Percentiles rank a stretch among this genome's conserved stretches.
phyloP scores from a whole-genome alignment of 2,113 vertebrate species.

The Salvator merianae region DNA sequence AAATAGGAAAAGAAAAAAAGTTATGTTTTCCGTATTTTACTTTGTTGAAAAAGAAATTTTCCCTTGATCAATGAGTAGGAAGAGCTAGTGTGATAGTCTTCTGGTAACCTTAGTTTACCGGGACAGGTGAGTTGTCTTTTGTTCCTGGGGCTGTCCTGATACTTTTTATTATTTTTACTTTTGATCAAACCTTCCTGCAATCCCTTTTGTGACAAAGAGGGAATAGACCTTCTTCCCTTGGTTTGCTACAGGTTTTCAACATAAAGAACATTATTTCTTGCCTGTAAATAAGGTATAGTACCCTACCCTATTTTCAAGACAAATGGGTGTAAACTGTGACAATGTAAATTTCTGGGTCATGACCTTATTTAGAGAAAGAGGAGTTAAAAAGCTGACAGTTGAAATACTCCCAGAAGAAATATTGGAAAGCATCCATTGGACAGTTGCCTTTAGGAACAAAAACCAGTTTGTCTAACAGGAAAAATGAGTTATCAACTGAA shows the following conservation, averaged over 20 bases:
- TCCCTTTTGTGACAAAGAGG: background rate
- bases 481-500: background rate
- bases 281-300: background rate
- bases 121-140: background rate
- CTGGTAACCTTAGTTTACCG: background rate
- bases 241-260: background rate
- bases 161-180: background rate
- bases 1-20: too few relatives aligned
- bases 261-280: background rate
- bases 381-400: background rate
- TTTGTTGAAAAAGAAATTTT: background rate
- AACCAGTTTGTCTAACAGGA: slow-evolving; percentile 17
- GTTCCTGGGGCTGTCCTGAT: background rate
- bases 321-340: background rate
- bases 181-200: background rate
- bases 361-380: slow-evolving; percentile 30
- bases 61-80: background rate
- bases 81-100: background rate
- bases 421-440: background rate
- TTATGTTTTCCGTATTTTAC: background rate
- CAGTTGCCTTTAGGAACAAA: slow-evolving; percentile 28
- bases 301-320: background rate
- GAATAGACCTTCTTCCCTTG: background rate
- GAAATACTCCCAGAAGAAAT: background rate
- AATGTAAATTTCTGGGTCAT: slow-evolving; percentile 16